Evolutionary conservation across 2,113 vertebrate genomes (phyloP), one percentile per base, ranked within the genome.

Genomic region (Coregonus clupeaformis): DNA sequence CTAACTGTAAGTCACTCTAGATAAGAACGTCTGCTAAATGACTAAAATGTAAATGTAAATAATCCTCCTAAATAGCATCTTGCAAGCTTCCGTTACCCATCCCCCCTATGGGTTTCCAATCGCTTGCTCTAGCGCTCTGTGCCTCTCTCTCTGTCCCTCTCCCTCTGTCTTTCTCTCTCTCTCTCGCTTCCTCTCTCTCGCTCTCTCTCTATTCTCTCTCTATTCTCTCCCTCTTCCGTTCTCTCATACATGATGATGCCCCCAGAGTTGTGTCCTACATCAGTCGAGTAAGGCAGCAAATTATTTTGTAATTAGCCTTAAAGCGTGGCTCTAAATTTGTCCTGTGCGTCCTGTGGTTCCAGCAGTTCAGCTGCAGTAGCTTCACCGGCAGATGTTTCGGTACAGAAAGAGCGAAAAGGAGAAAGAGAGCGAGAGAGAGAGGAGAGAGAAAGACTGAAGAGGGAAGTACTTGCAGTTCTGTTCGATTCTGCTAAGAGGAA

Each of bases 401-500:
- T 36, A 67, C 22, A 27, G 55, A 47, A 74, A 65, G 65, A 47
- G 25, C 62, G 71, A 59, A 22, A 68, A 65, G 16, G 62, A 86
- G 88, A 86, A 82, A 72, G 57, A 12, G 62, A 30, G 3, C 11
- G 69, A 32, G 45, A 11, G 59, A 4, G 29, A 6, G 76, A 0
- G 69, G 78, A 68, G 65, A 49, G 67, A 13, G n/a, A 45, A 85
- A 36, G 71, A 73, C 63, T 30, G 73, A 45, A 71, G 52, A 73
- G 75, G 80, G 78, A 85, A 80, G 76, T 91, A 91, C 94, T 92
- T 92, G 89, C 91, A 93, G 81, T 89, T 92, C 12, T 52, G 16
- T 89, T 92, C 3, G 16, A 52, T 52, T 52, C 92, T 93, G 90
- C 87, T 93, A 86, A 91, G 88, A 94, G 92, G 93, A 93, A 92